phyloP scores from a whole-genome alignment of 1,140 invertebrate genomes.

The Leptinotarsa defecta region DNA sequence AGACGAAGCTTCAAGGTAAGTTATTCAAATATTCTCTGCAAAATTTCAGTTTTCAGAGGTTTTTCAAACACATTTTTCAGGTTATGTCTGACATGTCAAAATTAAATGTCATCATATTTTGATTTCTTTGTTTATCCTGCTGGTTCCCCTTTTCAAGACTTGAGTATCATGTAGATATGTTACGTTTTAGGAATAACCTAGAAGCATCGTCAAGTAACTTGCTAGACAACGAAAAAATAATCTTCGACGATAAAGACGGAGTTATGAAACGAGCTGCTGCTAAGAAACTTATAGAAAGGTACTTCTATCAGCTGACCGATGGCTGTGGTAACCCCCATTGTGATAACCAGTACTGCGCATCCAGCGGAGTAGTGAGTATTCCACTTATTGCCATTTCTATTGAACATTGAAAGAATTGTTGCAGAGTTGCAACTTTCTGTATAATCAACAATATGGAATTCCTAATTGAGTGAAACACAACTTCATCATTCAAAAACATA shows the following conservation, averaged over 20 bases:
- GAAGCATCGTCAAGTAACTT: slow-evolving; percentile 53
- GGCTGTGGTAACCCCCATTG: slow-evolving; percentile 87
- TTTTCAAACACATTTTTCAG: slow-evolving; percentile 24
- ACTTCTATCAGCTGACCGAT: slow-evolving; percentile 89
- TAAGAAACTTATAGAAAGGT: slow-evolving; percentile 86
- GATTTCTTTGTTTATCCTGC: slow-evolving; percentile 30
- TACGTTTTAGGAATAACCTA: slow-evolving; percentile 47
- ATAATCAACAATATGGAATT: too few species aligned
- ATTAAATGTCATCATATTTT: slow-evolving; percentile 46
- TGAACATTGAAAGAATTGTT: too few species aligned
- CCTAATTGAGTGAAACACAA: too few species aligned
- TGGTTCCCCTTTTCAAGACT: background rate
- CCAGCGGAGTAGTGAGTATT: slow-evolving; percentile 75
- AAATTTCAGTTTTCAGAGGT: slow-evolving; percentile 3
- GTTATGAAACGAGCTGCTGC: slow-evolving; percentile 88
- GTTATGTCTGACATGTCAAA: slow-evolving; percentile 48
- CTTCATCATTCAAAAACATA: too few species aligned
- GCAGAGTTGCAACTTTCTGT: too few species aligned
- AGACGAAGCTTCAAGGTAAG: slow-evolving; percentile 56
- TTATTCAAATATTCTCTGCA: background rate
- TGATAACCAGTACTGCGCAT: slow-evolving; percentile 85
- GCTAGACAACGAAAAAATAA: slow-evolving; percentile 31
- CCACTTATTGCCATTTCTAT: background rate
- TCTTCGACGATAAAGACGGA: slow-evolving; percentile 55
- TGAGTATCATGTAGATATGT: slow-evolving; percentile 20